phyloP scores from a whole-genome alignment of 2,113 vertebrate species.

The Orcinus orca region DNA sequence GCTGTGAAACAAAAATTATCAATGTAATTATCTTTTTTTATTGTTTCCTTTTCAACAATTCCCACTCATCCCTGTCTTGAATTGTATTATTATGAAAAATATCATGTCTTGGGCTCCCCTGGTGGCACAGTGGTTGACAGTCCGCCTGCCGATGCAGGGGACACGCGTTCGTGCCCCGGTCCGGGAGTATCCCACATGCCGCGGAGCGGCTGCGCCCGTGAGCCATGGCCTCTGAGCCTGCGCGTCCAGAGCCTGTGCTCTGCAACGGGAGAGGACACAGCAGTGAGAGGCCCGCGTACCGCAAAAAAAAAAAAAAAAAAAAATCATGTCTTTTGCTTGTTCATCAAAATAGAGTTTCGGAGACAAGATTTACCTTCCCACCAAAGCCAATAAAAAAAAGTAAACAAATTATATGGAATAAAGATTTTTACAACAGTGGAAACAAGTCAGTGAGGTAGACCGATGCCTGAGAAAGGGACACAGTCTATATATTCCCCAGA shows the following conservation, averaged over 20 bases:
- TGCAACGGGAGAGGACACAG: no score
- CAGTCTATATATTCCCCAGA: background rate
- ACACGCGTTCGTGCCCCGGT: no score
- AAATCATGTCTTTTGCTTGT: background rate
- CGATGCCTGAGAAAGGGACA: background rate
- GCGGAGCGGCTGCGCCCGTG: no score
- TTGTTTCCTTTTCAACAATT: background rate
- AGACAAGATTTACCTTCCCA: background rate
- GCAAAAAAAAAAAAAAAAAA: background rate
- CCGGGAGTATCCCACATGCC: no score
- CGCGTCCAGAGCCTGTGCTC: no score
- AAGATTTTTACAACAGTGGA: background rate
- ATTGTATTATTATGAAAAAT: background rate
- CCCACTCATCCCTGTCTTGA: background rate
- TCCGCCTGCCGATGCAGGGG: no score
- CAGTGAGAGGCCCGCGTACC: no score
- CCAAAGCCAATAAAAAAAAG: background rate
- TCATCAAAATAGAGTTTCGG: background rate
- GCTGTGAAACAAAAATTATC: background rate
- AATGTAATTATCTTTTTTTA: background rate
- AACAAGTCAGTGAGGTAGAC: background rate
- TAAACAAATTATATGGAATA: background rate
- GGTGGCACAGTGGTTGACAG: no score
- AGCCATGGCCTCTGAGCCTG: no score
- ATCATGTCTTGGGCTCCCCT: no score